A percentile compares a stretch with the other conserved stretches of the same genome.
phyloP scores from a whole-genome alignment of 2,113 vertebrate species.

The Ondatra zibethicus region DNA sequence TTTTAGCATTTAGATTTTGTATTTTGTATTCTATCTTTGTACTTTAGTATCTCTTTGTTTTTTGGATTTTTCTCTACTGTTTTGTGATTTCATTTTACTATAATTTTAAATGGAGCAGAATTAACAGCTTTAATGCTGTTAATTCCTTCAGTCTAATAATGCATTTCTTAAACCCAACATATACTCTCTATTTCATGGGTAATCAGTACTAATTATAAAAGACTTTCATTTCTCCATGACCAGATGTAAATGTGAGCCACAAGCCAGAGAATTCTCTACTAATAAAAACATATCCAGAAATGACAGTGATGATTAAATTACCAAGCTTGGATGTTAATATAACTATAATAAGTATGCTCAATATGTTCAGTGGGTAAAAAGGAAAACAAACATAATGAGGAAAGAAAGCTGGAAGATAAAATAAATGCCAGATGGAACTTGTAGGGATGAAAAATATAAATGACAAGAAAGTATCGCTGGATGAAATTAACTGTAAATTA shows the following conservation, averaged over 20 bases:
- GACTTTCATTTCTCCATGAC: not conserved
- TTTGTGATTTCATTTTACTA: not conserved
- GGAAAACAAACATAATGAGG: conserved; percentile 19
- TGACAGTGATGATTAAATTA: conserved; percentile 1
- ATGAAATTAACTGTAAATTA: not conserved
- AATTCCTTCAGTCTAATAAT: not conserved
- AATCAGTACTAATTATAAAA: not conserved
- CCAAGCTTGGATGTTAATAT: not conserved
- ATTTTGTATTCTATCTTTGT: not conserved
- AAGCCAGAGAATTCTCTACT: not conserved
- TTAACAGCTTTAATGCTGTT: not conserved
- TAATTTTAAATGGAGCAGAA: not conserved
- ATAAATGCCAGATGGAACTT: conserved; percentile 22
- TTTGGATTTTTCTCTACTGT: not conserved
- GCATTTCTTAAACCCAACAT: not conserved
- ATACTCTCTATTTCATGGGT: not conserved
- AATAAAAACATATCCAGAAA: not conserved
- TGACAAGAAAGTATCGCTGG: not conserved
- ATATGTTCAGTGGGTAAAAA: conserved; percentile 17
- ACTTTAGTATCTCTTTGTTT: not conserved
- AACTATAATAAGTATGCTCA: not conserved
- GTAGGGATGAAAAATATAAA: conserved; percentile 22
- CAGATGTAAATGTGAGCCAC: not conserved
- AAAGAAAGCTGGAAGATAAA: not conserved
- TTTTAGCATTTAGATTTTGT: not conserved